Evolutionary conservation across 1,140 invertebrate genomes (phyloP).

Genomic region (Adelges cooleyi): DNA sequence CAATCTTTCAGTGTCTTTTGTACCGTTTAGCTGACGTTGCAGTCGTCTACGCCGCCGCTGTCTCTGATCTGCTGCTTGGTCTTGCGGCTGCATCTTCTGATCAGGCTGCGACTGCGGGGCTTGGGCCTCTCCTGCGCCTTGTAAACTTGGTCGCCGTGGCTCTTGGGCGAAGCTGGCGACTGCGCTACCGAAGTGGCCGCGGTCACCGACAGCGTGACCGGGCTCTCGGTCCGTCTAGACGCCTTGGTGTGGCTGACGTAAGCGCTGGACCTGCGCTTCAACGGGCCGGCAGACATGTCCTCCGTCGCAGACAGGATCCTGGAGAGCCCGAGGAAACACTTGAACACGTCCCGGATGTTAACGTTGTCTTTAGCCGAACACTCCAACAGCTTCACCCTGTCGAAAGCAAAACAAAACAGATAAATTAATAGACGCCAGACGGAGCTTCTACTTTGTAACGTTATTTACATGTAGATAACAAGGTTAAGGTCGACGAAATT

Average conservation of each 20-base stretch:
- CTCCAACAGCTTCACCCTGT: constrained; percentile 64
- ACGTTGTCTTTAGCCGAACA: constrained; percentile 69
- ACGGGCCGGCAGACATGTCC: constrained; percentile 41
- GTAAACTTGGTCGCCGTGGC: constrained; percentile 24
- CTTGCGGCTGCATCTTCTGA: constrained; percentile 63
- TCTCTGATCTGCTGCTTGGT: constrained; percentile 65
- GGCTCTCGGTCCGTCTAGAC: constrained; percentile 32
- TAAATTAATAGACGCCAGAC: too few relatives aligned
- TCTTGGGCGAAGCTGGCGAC: constrained; percentile 16
- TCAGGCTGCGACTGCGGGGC: constrained; percentile 60
- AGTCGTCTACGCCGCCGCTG: constrained; percentile 47
- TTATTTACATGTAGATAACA: too few relatives aligned
- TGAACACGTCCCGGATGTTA: constrained; percentile 65
- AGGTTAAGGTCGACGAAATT: too few relatives aligned
- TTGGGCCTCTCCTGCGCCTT: constrained; percentile 43
- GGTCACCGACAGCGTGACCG: constrained; percentile 33
- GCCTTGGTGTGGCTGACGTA: constrained; percentile 45
- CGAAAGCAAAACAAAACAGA: too few relatives aligned
- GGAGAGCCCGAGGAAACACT: constrained; percentile 55
- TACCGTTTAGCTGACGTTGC: constrained; percentile 52
- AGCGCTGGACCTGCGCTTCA: constrained; percentile 61
- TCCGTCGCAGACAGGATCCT: constrained; percentile 43
- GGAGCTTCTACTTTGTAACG: too few relatives aligned
- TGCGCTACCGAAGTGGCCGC: constrained; percentile 4
- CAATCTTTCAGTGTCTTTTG: too few relatives aligned